A percentile compares a stretch with the other conserved stretches of the same genome.
Evolutionary conservation across 1,140 invertebrate genomes (phyloP).

Genomic region (Onthophagus taurus): DNA sequence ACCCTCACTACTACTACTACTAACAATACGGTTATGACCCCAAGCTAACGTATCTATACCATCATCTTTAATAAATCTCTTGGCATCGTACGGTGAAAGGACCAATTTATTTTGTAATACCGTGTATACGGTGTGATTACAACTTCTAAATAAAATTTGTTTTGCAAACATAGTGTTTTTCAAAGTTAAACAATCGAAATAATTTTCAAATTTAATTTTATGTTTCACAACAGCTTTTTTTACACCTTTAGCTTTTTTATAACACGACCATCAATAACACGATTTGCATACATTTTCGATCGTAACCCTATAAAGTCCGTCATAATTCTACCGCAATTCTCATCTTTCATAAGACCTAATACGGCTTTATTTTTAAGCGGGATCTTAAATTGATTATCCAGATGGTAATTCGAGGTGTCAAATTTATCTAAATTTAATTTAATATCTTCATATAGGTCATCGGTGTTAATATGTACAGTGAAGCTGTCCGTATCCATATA

Average conservation of each 20-base stretch:
- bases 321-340: slow-evolving; percentile 32
- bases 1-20: too few species aligned
- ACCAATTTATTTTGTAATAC: slow-evolving; percentile 20
- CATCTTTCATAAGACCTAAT: slow-evolving; percentile 41
- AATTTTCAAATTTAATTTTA: slow-evolving; percentile 22
- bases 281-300: slow-evolving; percentile 35
- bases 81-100: slow-evolving; percentile 12
- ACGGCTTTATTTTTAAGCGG: slow-evolving; percentile 37
- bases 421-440: slow-evolving; percentile 18
- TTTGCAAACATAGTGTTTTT: slow-evolving; percentile 5
- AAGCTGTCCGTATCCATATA: slow-evolving; percentile 27
- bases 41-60: slow-evolving; percentile 12
- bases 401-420: slow-evolving; percentile 26
- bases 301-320: slow-evolving; percentile 26
- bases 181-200: slow-evolving; percentile 16
- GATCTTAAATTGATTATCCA: slow-evolving; percentile 20
- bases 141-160: slow-evolving; percentile 16
- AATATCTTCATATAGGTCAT: slow-evolving; percentile 21
- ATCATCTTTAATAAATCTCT: slow-evolving; percentile 8
- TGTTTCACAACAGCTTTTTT: slow-evolving; percentile 23
- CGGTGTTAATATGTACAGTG: slow-evolving; percentile 18
- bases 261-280: background rate
- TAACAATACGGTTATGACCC: slow-evolving; percentile 17
- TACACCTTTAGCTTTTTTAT: slow-evolving; percentile 27
- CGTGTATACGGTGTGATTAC: slow-evolving; percentile 17